Evolutionary conservation across 2,113 vertebrate genomes (phyloP).

Genomic region (Formicarius rufipectus): DNA sequence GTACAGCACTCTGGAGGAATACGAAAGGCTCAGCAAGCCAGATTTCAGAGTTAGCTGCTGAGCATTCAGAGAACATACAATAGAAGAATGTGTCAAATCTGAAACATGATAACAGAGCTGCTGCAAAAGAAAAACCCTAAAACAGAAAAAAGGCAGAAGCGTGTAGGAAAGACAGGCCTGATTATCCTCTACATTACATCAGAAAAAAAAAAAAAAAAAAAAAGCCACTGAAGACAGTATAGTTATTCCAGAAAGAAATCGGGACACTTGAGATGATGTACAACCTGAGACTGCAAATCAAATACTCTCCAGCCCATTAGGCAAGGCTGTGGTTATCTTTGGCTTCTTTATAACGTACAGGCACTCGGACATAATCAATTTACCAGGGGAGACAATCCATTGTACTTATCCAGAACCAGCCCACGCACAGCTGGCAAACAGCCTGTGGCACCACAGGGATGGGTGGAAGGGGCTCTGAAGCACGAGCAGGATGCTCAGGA

Average conservation of each 20-base stretch:
- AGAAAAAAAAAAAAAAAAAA: not conserved
- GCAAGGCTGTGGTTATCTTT: constrained; percentile 58
- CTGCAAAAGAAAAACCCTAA: constrained; percentile 1
- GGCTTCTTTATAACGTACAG: constrained; percentile 23
- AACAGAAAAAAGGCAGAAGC: not conserved
- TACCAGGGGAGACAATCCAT: constrained; percentile 33
- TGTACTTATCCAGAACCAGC: constrained; percentile 25
- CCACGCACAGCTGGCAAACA: constrained; percentile 34
- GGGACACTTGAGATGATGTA: constrained; percentile 34
- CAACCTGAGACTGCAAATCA: constrained; percentile 25
- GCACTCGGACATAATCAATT: constrained; percentile 46
- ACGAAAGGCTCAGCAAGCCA: constrained; percentile 22
- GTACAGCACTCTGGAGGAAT: not conserved
- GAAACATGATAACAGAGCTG: not conserved
- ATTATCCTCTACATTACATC: constrained; percentile 23
- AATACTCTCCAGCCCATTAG: constrained; percentile 60
- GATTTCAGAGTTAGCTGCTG: not conserved
- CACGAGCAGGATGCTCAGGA: not conserved
- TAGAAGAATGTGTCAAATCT: constrained; percentile 25
- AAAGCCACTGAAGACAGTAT: not conserved
- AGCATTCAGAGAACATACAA: not conserved
- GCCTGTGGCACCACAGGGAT: not conserved
- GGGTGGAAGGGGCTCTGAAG: not conserved
- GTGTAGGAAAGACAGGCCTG: constrained; percentile 24
- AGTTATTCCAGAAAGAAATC: constrained; percentile 49